Evolutionary conservation across 1,140 invertebrate species (phyloP).

Genomic region (Diprion similis): DNA sequence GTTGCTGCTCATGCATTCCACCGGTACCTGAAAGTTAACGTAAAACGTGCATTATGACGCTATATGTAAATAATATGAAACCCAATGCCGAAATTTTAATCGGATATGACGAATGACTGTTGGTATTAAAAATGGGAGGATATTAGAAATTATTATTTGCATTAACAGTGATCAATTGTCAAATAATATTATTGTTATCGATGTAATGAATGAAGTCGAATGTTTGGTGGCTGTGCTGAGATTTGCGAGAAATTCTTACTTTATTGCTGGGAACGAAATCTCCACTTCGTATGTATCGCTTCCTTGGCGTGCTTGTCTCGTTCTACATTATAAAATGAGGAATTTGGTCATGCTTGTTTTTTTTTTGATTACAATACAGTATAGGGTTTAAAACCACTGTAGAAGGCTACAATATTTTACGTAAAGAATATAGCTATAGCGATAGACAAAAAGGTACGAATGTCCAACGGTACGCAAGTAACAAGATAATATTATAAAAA

Average conservation of each 20-base stretch:
- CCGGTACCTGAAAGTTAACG: neutral
- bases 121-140: neutral
- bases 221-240: neutral
- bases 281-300: constrained; percentile 88
- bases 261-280: constrained; percentile 89
- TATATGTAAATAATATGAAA: neutral
- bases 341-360: constrained; percentile 42
- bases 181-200: neutral
- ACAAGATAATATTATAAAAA: neutral
- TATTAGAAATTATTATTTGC: neutral
- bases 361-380: constrained; percentile 23
- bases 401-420: constrained; percentile 23
- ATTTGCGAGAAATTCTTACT: constrained; percentile 72
- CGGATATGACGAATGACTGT: neutral
- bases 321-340: constrained; percentile 55
- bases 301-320: constrained; percentile 61
- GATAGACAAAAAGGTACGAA: neutral
- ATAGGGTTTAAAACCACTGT: neutral
- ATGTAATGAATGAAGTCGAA: neutral
- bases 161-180: neutral
- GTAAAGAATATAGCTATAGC: constrained; percentile 5
- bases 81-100: neutral
- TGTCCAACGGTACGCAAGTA: no score
- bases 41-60: neutral
- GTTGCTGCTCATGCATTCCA: neutral